Evolutionary conservation across 2,113 vertebrate species (phyloP).

Genomic region (Trematomus loennbergii): DNA sequence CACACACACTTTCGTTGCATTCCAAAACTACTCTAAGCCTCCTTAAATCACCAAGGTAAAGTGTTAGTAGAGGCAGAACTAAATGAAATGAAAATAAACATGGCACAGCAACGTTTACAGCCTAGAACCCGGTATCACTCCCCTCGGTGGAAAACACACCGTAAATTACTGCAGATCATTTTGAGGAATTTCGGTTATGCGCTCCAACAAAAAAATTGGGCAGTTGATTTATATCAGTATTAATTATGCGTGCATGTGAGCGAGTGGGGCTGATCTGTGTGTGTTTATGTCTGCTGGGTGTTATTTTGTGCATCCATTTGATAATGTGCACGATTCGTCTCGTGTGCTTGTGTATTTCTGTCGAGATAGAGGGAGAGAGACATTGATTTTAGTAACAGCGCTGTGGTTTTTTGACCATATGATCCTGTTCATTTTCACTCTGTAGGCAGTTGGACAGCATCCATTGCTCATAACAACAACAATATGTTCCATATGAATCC

Average conservation of each 20-base stretch:
- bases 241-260: slow-evolving; percentile 65
- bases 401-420: slow-evolving; percentile 64
- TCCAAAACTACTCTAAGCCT: slow-evolving; percentile 72
- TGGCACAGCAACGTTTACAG: slow-evolving; percentile 77
- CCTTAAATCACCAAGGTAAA: slow-evolving; percentile 79
- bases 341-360: slow-evolving; percentile 34
- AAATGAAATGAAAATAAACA: slow-evolving; percentile 82
- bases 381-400: slow-evolving; percentile 47
- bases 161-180: slow-evolving; percentile 78
- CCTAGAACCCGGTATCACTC: slow-evolving; percentile 78
- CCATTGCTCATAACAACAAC: slow-evolving; percentile 73
- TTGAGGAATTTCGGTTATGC: slow-evolving; percentile 68
- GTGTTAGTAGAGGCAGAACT: slow-evolving; percentile 77
- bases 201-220: slow-evolving; percentile 58
- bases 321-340: slow-evolving; percentile 51
- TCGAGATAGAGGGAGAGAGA: slow-evolving; percentile 18
- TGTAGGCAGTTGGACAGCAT: slow-evolving; percentile 72
- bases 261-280: slow-evolving; percentile 26
- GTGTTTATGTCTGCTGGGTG: slow-evolving; percentile 45
- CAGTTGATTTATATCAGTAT: slow-evolving; percentile 73
- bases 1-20: slow-evolving; percentile 49
- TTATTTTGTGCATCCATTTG: slow-evolving; percentile 66
- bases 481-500: slow-evolving; percentile 76
- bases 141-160: slow-evolving; percentile 76
- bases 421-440: slow-evolving; percentile 59